These are phyloP conservation scores for Pleuronectes platessa DNA, from an alignment of 2,113 vertebrate species.

Conservation along the genomic window DNA sequence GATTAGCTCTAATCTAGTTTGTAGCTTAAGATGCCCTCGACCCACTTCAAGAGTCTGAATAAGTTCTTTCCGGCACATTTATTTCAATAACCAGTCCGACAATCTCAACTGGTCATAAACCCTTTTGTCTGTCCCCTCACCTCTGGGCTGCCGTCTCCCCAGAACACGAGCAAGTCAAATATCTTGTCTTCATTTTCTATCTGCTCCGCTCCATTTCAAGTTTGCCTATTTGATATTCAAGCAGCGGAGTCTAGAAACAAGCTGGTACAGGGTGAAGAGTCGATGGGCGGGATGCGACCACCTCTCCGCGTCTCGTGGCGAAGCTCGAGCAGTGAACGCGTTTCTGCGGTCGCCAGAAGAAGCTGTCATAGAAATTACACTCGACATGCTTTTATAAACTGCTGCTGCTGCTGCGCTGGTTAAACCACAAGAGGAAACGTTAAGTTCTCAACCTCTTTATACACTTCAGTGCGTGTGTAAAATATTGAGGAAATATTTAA, in stretches of 20 bases:
- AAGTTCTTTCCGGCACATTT: not conserved
- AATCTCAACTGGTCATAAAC: not conserved
- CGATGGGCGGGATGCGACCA: constrained; percentile 43
- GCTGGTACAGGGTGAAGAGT: constrained; percentile 55
- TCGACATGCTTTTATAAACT: constrained; percentile 21
- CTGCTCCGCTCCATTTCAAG: constrained; percentile 45
- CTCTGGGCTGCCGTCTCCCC: constrained; percentile 5
- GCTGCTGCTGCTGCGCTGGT: constrained; percentile 11
- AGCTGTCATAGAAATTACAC: constrained; percentile 31
- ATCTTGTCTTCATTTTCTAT: constrained; percentile 50
- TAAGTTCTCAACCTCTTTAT: not conserved
- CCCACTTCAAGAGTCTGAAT: constrained; percentile 3
- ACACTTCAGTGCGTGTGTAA: not conserved
- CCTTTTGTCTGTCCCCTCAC: constrained; percentile 38
- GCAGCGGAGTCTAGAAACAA: constrained; percentile 58
- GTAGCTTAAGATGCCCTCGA: not conserved
- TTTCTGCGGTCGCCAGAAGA: constrained; percentile 16
- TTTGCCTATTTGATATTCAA: constrained; percentile 62
- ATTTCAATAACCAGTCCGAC: not conserved
- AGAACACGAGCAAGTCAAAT: constrained; percentile 30
- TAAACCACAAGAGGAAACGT: constrained; percentile 21
- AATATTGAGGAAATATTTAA: not conserved
- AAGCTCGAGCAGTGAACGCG: constrained; percentile 27
- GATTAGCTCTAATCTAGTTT: not conserved
- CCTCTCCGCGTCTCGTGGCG: constrained; percentile 17